Evolutionary conservation across 23 tunicate genomes (phyloP).

Genomic region (Ciona savignyi): DNA sequence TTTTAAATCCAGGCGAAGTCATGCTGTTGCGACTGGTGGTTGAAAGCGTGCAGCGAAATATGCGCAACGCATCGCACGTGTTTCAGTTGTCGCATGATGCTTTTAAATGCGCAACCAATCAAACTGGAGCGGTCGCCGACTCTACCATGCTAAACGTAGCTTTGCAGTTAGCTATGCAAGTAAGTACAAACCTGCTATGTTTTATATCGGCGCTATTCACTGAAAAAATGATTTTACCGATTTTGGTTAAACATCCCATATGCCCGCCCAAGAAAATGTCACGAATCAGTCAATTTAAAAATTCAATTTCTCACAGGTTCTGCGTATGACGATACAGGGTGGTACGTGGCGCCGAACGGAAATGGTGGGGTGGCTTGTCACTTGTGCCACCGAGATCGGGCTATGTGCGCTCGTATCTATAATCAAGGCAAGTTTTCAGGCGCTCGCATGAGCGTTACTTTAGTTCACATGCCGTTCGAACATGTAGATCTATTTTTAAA

Average conservation of each 20-base stretch:
- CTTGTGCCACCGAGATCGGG: constrained; percentile 83
- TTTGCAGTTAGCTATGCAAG: constrained; percentile 75
- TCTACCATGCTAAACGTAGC: constrained; percentile 58
- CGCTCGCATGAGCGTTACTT: no score
- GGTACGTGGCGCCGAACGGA: constrained; percentile 50
- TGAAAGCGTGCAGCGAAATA: constrained; percentile 47
- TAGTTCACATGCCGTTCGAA: no score
- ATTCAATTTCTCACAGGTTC: no score
- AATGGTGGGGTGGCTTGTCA: constrained; percentile 85
- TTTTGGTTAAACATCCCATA: no score
- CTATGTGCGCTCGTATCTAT: constrained; percentile 53
- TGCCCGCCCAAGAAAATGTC: no score
- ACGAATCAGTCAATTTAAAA: no score
- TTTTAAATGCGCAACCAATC: constrained; percentile 47
- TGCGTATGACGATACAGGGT: constrained; percentile 58
- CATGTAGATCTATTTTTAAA: no score
- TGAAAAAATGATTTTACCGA: no score
- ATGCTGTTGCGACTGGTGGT: constrained; percentile 45
- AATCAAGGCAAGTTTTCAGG: constrained; percentile 75
- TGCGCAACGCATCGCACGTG: constrained; percentile 50
- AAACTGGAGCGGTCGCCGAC: constrained; percentile 31
- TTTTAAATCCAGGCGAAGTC: constrained; percentile 50
- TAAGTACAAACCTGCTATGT: no score
- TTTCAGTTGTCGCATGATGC: constrained; percentile 69
- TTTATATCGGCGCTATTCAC: no score